Evolutionary conservation across 2,888 invertebrate species (phyloP).

Genomic region (Nasonia oneida): DNA sequence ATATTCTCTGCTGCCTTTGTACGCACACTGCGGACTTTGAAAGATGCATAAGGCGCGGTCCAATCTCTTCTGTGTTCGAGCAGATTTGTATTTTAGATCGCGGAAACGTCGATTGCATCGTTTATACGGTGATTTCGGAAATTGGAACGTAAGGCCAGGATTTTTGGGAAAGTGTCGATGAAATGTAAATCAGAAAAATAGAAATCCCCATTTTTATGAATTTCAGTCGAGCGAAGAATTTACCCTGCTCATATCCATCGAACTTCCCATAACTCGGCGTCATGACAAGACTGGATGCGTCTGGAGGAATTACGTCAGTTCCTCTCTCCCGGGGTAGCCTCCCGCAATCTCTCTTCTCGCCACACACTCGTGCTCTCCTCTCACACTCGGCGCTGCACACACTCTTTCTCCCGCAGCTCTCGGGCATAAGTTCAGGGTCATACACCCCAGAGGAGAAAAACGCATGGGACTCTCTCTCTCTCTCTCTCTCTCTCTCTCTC

Average conservation of each 20-base stretch:
- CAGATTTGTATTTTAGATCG: not conserved
- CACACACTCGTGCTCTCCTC: slow-evolving; percentile 23
- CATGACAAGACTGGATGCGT: not conserved
- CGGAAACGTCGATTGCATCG: not conserved
- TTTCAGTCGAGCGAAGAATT: too few species aligned
- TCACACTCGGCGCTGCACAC: not conserved
- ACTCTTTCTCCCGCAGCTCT: slow-evolving; percentile 6
- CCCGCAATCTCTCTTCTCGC: not conserved
- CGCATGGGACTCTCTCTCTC: slow-evolving; percentile 49
- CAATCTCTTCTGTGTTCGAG: not conserved
- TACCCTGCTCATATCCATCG: not conserved
- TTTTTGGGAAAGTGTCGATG: too few species aligned
- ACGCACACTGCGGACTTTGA: not conserved
- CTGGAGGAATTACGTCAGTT: slow-evolving; percentile 2
- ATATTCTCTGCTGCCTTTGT: not conserved
- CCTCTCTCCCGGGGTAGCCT: not conserved
- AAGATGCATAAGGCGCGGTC: not conserved
- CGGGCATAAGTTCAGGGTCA: slow-evolving; percentile 59
- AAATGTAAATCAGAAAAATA: too few species aligned
- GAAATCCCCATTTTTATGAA: not conserved
- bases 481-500: slow-evolving; percentile 35
- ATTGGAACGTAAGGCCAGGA: not conserved
- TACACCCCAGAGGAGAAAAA: slow-evolving; percentile 56
- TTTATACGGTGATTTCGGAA: not conserved
- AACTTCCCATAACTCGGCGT: not conserved